Evolutionary conservation across 2,797 vertebrate species (phyloP), one percentile per base, ranked within the genome.

Genomic region (Rhyacichthys aspro): DNA sequence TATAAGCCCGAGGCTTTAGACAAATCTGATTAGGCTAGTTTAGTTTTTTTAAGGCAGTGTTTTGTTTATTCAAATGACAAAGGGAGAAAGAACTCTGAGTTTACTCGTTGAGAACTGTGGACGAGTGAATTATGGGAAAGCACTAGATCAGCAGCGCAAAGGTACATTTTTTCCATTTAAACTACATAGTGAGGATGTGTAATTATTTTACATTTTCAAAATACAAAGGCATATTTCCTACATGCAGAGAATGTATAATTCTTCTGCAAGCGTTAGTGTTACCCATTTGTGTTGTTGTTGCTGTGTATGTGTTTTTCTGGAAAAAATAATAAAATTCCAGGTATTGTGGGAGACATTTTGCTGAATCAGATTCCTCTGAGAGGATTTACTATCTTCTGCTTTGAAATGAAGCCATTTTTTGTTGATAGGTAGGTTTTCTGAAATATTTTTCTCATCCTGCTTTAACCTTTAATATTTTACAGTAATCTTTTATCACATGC

Each of bases 71-170:
- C 23, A 43, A 43, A 43, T 7, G 9, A 64, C 5, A 16, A 83
- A 98, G 96, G 94, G 91, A 12, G 89, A 93, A 57, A 90, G 88
- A 47, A 86, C 82, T 8, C 81, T 98, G 77, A 91, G 93, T 52
- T 86, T 98, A 33, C 81, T 98, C 71, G 96, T 97, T 19, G 96
- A 98, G 81, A 98, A 98, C 86, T 90, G 95, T 0, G 96, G 96
- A 58, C 90, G 96, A 28, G 96, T 97, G 81, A 98, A 96, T 83
- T 98, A 96, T 0, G 96, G 96, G 9, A 88, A 85, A 72, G 83
- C 83, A 3, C 72, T 98, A 57, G 91, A 97, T 15, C 79, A 92
- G 7, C 96, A 98, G 50, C 93, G 92, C 55, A 98, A 98, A 95
- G 96, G 96, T 95, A 74, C 0, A 32, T 36, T 11, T 28, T 28